Conservation (phyloP, 2,888 invertebrate genomes). For the Sialis fuliginosa region DNA sequence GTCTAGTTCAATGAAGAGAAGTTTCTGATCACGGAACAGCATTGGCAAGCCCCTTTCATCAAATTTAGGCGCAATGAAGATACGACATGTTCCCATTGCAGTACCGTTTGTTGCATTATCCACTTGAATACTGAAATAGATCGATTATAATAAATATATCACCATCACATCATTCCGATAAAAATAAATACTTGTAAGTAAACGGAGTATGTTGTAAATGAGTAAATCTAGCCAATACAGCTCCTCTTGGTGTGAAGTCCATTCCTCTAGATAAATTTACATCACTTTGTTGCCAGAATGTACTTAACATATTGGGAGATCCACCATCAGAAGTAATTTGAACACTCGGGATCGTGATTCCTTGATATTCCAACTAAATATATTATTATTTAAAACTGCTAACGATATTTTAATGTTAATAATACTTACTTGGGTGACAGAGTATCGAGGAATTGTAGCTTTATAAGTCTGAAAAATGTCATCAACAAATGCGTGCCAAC, state of each 20-base stretch:
- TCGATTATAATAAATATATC: background rate
- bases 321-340: conserved; percentile 33
- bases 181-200: conserved; percentile 33
- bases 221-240: conserved; percentile 52
- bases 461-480: conserved; percentile 63
- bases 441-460: conserved; percentile 47
- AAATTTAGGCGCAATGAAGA: conserved; percentile 48
- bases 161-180: background rate
- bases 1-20: conserved; percentile 53
- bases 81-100: conserved; percentile 43
- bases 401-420: no score
- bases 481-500: conserved; percentile 68
- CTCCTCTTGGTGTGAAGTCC: conserved; percentile 63
- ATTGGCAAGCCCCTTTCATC: conserved; percentile 48
- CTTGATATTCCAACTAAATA: conserved; percentile 40
- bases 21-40: conserved; percentile 41
- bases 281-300: conserved; percentile 66
- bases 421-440: conserved; percentile 22
- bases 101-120: conserved; percentile 33
- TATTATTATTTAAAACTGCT: no score
- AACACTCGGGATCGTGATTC: conserved; percentile 38
- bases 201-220: conserved; percentile 63
- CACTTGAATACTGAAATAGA: conserved; percentile 28
- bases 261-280: conserved; percentile 63
- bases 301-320: conserved; percentile 36